Conservation (phyloP, 2,113 vertebrate genomes). For the Brachionichthys hirsutus region DNA sequence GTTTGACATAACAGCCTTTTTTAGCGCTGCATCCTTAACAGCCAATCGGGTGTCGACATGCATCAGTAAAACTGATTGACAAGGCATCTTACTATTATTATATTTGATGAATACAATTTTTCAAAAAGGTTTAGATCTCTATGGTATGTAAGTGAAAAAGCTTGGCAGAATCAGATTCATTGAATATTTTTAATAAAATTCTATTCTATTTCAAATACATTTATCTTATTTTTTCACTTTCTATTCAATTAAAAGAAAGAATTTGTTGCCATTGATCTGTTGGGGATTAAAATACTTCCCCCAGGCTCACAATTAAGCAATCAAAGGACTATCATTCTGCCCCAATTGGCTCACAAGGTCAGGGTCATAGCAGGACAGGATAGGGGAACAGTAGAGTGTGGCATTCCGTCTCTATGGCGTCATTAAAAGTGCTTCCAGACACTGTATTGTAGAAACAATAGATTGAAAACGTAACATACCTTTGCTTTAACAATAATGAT, state of each 20-base stretch:
- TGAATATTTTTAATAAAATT: too few relatives aligned
- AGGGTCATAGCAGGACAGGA: slow-evolving; percentile 31
- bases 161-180: too few relatives aligned
- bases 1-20: too few relatives aligned
- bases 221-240: background rate
- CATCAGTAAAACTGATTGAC: background rate
- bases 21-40: too few relatives aligned
- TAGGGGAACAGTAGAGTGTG: background rate
- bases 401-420: too few relatives aligned
- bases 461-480: too few relatives aligned
- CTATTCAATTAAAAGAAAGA: too few relatives aligned
- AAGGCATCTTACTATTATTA: background rate
- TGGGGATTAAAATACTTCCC: slow-evolving; percentile 63
- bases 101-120: background rate
- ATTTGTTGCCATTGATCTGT: slow-evolving; percentile 52
- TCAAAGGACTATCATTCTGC: slow-evolving; percentile 70
- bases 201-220: background rate
- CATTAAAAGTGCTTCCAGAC: too few relatives aligned
- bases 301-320: slow-evolving; percentile 72
- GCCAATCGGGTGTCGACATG: background rate
- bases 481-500: too few relatives aligned
- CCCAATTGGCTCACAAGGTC: slow-evolving; percentile 76
- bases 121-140: too few relatives aligned
- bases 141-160: too few relatives aligned
- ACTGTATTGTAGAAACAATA: too few relatives aligned